phyloP scores from a whole-genome alignment of 2,888 invertebrate genomes.

The Phymatocera aterrima region DNA sequence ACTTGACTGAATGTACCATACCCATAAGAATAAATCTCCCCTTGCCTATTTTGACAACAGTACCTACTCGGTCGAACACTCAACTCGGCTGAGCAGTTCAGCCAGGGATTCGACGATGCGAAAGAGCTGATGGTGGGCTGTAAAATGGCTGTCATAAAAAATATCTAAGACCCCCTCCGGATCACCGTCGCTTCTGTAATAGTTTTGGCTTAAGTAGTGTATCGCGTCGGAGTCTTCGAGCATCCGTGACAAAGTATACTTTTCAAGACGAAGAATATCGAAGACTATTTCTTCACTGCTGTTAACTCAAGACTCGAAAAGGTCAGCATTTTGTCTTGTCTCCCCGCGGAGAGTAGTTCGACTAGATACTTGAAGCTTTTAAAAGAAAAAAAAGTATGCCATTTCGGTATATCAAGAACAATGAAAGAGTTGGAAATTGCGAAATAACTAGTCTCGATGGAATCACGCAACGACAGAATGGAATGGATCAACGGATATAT shows the following conservation, averaged over 20 bases:
- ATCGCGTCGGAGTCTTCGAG: background rate
- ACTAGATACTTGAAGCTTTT: too few relatives aligned
- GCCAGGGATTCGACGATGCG: slow-evolving; percentile 4
- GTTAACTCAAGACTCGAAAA: background rate
- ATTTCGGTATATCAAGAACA: background rate
- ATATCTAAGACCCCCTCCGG: slow-evolving; percentile 30
- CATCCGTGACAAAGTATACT: background rate
- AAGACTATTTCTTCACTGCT: background rate
- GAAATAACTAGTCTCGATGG: background rate
- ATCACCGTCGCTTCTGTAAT: slow-evolving; percentile 21
- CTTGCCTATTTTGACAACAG: slow-evolving; percentile 5
- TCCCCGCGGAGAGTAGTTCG: too few relatives aligned
- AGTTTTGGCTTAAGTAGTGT: slow-evolving; percentile 22
- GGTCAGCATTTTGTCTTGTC: background rate
- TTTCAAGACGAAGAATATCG: background rate
- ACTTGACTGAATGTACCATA: background rate
- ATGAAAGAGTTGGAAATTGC: background rate
- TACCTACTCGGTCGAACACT: background rate
- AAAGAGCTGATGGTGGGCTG: slow-evolving; percentile 19
- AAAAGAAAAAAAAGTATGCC: too few relatives aligned
- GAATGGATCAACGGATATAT: background rate
- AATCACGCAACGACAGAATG: background rate
- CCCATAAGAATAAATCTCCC: background rate
- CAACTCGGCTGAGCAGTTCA: slow-evolving; percentile 23
- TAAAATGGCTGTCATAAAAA: slow-evolving; percentile 15